A percentile compares a stretch with the other conserved stretches of the same genome.
phyloP scores from a whole-genome alignment of 2,797 vertebrate species.

The Hippoglossus hippoglossus region DNA sequence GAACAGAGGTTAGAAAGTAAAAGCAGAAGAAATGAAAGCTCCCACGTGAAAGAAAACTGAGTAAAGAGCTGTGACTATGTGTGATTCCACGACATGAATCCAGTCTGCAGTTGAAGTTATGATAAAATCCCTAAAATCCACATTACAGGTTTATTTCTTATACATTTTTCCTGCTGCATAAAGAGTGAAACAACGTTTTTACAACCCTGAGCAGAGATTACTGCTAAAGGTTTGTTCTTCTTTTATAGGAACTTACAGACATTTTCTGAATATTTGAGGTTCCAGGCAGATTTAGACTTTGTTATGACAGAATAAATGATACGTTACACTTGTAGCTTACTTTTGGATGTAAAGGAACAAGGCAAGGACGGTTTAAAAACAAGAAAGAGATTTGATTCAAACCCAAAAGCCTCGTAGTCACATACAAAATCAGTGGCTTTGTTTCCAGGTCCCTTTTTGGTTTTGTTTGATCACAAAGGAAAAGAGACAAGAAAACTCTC shows the following conservation, averaged over 20 bases:
- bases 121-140: too few relatives aligned
- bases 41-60: conserved; percentile 24
- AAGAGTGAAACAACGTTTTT: too few relatives aligned
- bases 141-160: too few relatives aligned
- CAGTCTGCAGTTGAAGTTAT: too few relatives aligned
- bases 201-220: too few relatives aligned
- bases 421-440: too few relatives aligned
- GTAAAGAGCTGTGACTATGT: not conserved
- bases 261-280: not conserved
- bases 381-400: not conserved
- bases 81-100: too few relatives aligned
- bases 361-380: not conserved
- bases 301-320: not conserved
- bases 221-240: too few relatives aligned
- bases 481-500: conserved; percentile 15
- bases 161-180: too few relatives aligned
- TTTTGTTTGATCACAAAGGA: conserved; percentile 9
- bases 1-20: conserved; percentile 12
- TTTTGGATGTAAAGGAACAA: not conserved
- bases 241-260: not conserved
- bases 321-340: not conserved
- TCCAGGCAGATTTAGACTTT: not conserved
- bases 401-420: too few relatives aligned
- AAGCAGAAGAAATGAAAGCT: conserved; percentile 22
- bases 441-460: too few relatives aligned